Conservation (phyloP, 2,888 invertebrate genomes). For the Spilosoma lubricipeda region DNA sequence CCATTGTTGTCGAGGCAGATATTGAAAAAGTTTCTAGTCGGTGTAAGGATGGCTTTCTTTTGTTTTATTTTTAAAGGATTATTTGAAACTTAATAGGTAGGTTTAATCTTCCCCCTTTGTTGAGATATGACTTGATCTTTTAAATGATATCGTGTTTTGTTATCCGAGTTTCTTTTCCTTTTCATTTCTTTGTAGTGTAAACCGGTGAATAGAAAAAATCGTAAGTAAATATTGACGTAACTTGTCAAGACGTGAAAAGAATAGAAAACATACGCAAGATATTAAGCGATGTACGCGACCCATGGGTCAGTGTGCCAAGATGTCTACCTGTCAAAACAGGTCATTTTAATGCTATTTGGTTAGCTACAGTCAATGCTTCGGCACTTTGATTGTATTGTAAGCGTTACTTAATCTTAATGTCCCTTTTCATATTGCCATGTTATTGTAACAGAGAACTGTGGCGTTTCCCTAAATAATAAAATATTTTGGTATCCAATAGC, state of each 20-base stretch:
- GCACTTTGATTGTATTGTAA: constrained; percentile 16
- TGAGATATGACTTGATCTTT: constrained; percentile 63
- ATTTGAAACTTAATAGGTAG: constrained; percentile 70
- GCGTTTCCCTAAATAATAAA: constrained; percentile 21
- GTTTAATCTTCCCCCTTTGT: constrained; percentile 68
- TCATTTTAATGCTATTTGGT: constrained; percentile 32
- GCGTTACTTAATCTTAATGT: constrained; percentile 43
- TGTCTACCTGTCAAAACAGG: constrained; percentile 44
- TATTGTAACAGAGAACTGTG: constrained; percentile 16
- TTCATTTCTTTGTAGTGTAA: constrained; percentile 55
- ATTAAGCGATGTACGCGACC: constrained; percentile 58
- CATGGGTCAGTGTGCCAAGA: constrained; percentile 72
- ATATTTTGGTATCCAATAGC: constrained; percentile 25
- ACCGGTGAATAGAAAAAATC: constrained; percentile 61
- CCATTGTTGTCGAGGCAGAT: constrained; percentile 74
- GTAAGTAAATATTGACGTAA: constrained; percentile 73
- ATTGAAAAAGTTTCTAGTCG: constrained; percentile 79
- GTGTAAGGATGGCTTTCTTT: constrained; percentile 67
- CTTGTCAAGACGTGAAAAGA: constrained; percentile 65
- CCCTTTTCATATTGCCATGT: constrained; percentile 28
- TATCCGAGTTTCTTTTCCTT: constrained; percentile 62
- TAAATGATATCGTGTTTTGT: constrained; percentile 51
- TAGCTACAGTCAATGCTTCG: constrained; percentile 23
- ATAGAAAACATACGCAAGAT: constrained; percentile 60
- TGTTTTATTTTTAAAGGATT: constrained; percentile 74